Evolutionary conservation across 2,888 invertebrate genomes (phyloP).

Genomic region (Polietes domitor): DNA sequence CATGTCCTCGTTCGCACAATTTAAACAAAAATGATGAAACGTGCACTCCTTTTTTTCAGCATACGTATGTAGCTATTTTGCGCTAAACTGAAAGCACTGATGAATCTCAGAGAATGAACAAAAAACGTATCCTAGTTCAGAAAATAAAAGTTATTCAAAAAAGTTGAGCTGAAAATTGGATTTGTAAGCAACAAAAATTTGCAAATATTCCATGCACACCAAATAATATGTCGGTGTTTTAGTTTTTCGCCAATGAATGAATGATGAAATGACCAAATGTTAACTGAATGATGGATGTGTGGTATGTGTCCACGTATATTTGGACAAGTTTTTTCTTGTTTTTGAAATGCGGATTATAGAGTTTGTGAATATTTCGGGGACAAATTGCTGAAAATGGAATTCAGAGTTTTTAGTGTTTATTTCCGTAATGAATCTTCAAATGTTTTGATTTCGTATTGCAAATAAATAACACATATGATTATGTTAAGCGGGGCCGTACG

Average conservation of each 20-base stretch:
- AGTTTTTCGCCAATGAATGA: neutral
- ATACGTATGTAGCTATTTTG: neutral
- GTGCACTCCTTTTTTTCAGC: neutral
- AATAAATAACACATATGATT: no score
- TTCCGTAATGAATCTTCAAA: constrained; percentile 13
- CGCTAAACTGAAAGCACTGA: no score
- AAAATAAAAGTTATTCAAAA: neutral
- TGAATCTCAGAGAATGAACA: neutral
- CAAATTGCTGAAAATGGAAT: constrained; percentile 11
- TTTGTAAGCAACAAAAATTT: neutral
- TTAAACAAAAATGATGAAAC: neutral
- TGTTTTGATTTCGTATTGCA: neutral
- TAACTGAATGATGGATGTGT: constrained; percentile 17
- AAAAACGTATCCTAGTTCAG: neutral
- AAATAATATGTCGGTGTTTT: constrained; percentile 22
- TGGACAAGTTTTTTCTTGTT: neutral
- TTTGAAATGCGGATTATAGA: neutral
- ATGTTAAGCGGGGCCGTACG: no score
- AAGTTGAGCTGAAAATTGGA: neutral
- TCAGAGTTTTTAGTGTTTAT: neutral
- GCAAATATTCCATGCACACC: constrained; percentile 28
- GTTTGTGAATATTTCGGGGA: neutral
- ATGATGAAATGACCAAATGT: constrained; percentile 5
- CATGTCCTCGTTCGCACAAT: no score
- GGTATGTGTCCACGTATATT: neutral